phyloP scores from a whole-genome alignment of 2,888 invertebrate genomes.

The Maniola hyperantus region DNA sequence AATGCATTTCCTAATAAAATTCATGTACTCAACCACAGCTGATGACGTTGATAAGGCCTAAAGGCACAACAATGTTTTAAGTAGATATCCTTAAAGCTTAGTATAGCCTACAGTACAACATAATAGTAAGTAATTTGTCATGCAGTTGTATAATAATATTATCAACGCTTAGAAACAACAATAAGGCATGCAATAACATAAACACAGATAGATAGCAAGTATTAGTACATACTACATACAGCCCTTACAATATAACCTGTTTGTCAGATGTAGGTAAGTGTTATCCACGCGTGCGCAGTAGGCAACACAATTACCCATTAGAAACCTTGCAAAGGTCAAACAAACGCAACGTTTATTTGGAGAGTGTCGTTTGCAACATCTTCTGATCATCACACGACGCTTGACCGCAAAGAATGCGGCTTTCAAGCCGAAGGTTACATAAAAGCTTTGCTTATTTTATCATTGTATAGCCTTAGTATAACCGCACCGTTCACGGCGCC shows the following conservation, averaged over 20 bases:
- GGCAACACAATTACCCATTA: conserved; percentile 17
- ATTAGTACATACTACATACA: too few species aligned
- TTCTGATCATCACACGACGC: conserved; percentile 57
- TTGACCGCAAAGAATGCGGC: conserved; percentile 77
- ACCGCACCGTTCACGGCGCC: conserved; percentile 61
- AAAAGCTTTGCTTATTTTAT: conserved; percentile 68
- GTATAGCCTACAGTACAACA: neutral
- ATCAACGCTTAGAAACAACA: conserved; percentile 8
- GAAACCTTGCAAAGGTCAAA: conserved; percentile 67
- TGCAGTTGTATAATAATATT: neutral
- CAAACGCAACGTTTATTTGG: conserved; percentile 45
- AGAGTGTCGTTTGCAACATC: conserved; percentile 64
- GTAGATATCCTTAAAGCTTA: neutral
- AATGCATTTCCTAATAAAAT: too few species aligned
- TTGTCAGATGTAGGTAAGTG: conserved; percentile 12
- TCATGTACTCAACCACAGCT: too few species aligned
- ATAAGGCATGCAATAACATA: neutral
- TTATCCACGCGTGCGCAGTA: conserved; percentile 28
- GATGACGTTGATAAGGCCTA: too few species aligned
- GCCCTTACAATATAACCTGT: conserved; percentile 10
- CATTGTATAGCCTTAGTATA: conserved; percentile 68
- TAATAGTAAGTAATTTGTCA: neutral
- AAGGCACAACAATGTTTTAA: too few species aligned
- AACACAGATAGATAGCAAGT: too few species aligned
- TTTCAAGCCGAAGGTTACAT: conserved; percentile 77